A percentile compares a stretch with the other conserved stretches of the same genome.
These are phyloP conservation scores for Rhynchomys soricoides DNA, from an alignment of 2,113 vertebrate species.

Conservation along the genomic window DNA sequence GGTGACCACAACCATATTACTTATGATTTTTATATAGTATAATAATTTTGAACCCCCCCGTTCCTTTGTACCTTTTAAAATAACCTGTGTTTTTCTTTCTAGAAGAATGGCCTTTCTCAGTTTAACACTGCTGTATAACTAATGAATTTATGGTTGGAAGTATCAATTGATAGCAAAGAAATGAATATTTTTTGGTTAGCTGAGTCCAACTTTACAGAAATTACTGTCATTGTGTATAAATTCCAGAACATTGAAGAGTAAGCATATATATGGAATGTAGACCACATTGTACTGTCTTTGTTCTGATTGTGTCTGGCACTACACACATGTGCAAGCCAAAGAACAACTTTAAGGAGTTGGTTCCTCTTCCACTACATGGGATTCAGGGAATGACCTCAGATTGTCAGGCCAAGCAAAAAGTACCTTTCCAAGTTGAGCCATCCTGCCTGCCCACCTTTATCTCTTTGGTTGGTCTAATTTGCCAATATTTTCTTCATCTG, in stretches of 20 bases:
- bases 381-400: neutral
- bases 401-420: neutral
- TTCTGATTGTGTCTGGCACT: neutral
- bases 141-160: neutral
- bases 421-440: neutral
- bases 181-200: neutral
- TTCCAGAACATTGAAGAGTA: neutral
- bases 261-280: neutral
- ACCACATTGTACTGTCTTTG: neutral
- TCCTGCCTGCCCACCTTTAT: neutral
- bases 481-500: neutral
- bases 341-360: no score
- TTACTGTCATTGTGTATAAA: neutral
- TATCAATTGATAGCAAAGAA: neutral
- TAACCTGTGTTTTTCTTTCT: neutral
- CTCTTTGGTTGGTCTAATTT: neutral
- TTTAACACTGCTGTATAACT: neutral
- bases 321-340: no score
- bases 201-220: neutral
- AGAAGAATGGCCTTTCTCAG: neutral
- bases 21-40: neutral
- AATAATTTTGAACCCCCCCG: neutral
- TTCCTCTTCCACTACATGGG: neutral
- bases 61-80: neutral
- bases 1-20: neutral